Evolutionary conservation across 2,797 vertebrate species (phyloP).

Genomic region (Sitta carolinensis): DNA sequence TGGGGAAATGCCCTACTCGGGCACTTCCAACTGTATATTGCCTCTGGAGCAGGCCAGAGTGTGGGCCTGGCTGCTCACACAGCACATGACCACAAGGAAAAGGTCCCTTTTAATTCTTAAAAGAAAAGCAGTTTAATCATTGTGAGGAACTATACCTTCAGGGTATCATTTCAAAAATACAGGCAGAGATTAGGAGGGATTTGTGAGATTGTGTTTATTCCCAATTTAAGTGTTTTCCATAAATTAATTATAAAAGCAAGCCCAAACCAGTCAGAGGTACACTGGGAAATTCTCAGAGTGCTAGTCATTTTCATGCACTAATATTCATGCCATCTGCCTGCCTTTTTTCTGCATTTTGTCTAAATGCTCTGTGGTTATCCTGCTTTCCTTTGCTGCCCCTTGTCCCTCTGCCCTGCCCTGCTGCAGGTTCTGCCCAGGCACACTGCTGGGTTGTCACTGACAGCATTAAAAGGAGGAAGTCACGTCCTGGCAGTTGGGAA

Average conservation of each 20-base stretch:
- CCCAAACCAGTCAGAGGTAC: slow-evolving; percentile 50
- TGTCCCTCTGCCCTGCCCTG: background rate
- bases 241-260: slow-evolving; percentile 72
- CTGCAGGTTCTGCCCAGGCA: background rate
- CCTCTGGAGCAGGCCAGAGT: background rate
- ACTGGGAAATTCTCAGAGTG: slow-evolving; percentile 53
- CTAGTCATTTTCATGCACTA: slow-evolving; percentile 69
- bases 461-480: background rate
- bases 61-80: slow-evolving; percentile 5
- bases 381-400: background rate
- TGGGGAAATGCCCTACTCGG: background rate
- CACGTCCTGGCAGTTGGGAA: background rate
- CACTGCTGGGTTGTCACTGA: background rate
- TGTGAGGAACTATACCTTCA: slow-evolving; percentile 57
- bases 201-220: slow-evolving; percentile 70
- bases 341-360: background rate
- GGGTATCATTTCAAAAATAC: slow-evolving; percentile 36
- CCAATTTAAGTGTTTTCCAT: slow-evolving; percentile 72
- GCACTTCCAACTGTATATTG: background rate
- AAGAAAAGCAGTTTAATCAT: slow-evolving; percentile 67
- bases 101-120: slow-evolving; percentile 38
- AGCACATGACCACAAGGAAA: background rate
- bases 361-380: slow-evolving; percentile 30
- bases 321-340: slow-evolving; percentile 72
- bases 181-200: slow-evolving; percentile 71